Base-by-base conservation (phyloP, 2,113 vertebrate genomes). In the Limanda limanda region DNA sequence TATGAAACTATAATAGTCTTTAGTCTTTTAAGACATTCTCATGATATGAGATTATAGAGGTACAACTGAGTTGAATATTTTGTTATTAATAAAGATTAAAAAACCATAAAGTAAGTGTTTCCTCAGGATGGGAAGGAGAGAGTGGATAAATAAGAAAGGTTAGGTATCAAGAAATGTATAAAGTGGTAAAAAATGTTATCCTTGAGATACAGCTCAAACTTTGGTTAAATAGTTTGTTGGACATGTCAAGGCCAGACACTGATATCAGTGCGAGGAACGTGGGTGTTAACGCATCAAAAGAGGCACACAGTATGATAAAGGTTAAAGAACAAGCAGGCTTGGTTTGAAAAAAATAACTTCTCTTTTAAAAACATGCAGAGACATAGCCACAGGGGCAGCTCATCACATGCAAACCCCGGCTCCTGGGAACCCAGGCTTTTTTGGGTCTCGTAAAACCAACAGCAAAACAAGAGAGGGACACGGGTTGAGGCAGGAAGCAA, bases 381-480 rank as follows among this genome's bases (percentile, higher is more conserved):
- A 24, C 12, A 25, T 21, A 25, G 56, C 23, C 56, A 25, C 56
- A 58, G 23, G 56, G 23, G 24, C 24, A 17, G 24, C 56, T 57
- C 24, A 25, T 25, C 56, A 57, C 56, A 57, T 7, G 24, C 24
- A 27, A 57, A 23, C 10, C 69, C 66, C 83, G 82, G 76, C 85
- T 90, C 86, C 85, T 68, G 74, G 54, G 86, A 86, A 82, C 62
- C 74, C 35, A 65, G 86, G 74, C 64, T 85, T 82, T 31, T 76
- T 48, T 57, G 64, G 78, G 85, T 62, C 90, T 92, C 82, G 54
- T 91, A 93, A 91, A 92, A 90, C 78, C 83, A 78, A 84, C 76
- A 88, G 88, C 87, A 90, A 91, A 87, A 92, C 83, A 89, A 81
- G 66, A 70, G 18, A 71, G 82, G 76, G 63, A 51, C 75, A 14